Base-by-base conservation (phyloP, 2,113 vertebrate species). In the Larimichthys crocea region DNA sequence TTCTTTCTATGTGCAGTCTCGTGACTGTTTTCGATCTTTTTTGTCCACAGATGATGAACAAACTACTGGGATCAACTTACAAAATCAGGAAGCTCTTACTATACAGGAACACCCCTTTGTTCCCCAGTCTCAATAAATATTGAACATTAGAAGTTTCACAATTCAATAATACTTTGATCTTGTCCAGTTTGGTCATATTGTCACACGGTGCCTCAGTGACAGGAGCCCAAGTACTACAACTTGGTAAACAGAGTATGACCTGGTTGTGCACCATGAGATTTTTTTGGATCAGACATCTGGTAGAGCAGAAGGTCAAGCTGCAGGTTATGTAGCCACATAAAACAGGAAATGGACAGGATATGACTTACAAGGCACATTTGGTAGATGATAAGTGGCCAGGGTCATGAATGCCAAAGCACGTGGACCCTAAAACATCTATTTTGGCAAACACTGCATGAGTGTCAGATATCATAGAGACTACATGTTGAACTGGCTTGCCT, bases 281-380 rank as follows among this genome's bases (percentile, higher is more conserved):
- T 79, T 83, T 91, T 90, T 29, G 69, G 82, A 83, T 57, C 82
- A 55, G 91, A 87, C 87, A 92, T 91, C 82, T 91, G 85, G 68
- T 78, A 48, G 20, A 75, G 86, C 81, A 84, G 77, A 87, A 87
- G 75, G 83, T 89, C 68, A 82, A 52, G 71, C 62, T 53, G 40
- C 16, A 67, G 48, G 73, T 92, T 86, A 88, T 90, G 75, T 71
- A 83, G 79, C 63, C 68, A 87, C 57, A 79, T 86, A 90, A 92
- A 91, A 85, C 71, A 74, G 40, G 50, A 82, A 76, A 86, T 77
- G 56, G 56, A 80, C 75, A 85, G 60, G 69, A 75, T 62, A 64
- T 67, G 65, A 49, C 74, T 75, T 62, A 86, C 76, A 63, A 55
- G 59, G 53, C 85, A 83, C 69, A 65, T 83, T 76, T 63, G 53